These are phyloP conservation scores for Heliconius hermathena DNA, from an alignment of 1,140 invertebrate species.

Conservation along the genomic window DNA sequence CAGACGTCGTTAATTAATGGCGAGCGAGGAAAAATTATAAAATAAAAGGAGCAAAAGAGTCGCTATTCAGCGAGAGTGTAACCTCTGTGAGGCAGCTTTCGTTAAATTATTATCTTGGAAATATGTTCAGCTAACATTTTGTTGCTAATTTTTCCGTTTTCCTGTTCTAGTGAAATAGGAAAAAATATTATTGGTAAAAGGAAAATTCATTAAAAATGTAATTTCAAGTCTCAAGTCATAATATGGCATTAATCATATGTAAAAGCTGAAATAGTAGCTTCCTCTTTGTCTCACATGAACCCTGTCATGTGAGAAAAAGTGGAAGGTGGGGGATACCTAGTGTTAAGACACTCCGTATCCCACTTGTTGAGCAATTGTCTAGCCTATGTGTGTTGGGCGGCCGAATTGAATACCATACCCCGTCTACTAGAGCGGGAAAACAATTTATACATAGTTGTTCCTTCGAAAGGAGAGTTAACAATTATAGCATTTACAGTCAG, in stretches of 20 bases:
- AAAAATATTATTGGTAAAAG: not conserved
- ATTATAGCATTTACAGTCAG: too few relatives aligned
- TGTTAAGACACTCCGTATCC: not conserved
- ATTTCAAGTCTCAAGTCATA: not conserved
- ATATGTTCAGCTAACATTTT: constrained; percentile 1
- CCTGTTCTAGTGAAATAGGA: not conserved
- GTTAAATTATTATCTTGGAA: constrained; percentile 23
- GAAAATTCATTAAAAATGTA: not conserved
- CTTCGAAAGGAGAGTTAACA: too few relatives aligned
- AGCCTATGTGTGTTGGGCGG: too few relatives aligned
- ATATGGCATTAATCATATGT: too few relatives aligned
- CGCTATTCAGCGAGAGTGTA: constrained; percentile 22
- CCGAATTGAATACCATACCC: too few relatives aligned
- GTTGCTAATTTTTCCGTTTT: not conserved
- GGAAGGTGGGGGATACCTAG: too few relatives aligned
- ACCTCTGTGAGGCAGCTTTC: constrained; percentile 22
- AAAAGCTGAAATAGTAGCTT: too few relatives aligned
- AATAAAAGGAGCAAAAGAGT: constrained; percentile 16
- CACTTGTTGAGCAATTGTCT: too few relatives aligned
- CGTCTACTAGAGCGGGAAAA: too few relatives aligned
- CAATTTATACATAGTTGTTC: too few relatives aligned
- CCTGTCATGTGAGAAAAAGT: too few relatives aligned
- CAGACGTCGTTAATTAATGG: constrained; percentile 32
- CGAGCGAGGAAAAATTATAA: constrained; percentile 21
- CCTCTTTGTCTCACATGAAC: too few relatives aligned